phyloP scores from a whole-genome alignment of 2,888 invertebrate species.

The Acleris laterana region DNA sequence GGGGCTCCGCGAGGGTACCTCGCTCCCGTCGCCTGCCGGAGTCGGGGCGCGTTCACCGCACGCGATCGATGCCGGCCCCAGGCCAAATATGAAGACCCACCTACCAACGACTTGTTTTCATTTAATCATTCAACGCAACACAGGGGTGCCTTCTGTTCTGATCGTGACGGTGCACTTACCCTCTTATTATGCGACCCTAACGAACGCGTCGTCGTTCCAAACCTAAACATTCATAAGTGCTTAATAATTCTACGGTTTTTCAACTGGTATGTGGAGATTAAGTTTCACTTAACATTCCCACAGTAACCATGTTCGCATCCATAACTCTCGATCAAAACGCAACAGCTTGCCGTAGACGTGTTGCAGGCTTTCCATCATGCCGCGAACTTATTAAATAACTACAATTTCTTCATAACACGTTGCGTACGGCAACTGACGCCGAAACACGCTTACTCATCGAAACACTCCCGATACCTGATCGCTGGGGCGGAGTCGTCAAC shows the following conservation, averaged over 20 bases:
- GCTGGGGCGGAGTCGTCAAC: constrained; percentile 55
- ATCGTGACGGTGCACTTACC: constrained; percentile 52
- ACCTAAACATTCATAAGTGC: constrained; percentile 31
- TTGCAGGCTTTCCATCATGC: constrained; percentile 63
- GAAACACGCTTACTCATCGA: constrained; percentile 59
- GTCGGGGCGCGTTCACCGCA: constrained; percentile 78
- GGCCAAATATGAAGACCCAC: constrained; percentile 66
- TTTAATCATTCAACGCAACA: constrained; percentile 51
- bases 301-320: constrained; percentile 55
- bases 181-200: constrained; percentile 43
- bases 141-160: constrained; percentile 49
- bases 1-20: constrained; percentile 60
- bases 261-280: constrained; percentile 51
- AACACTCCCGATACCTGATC: constrained; percentile 46
- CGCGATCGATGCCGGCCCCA: constrained; percentile 77
- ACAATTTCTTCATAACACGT: constrained; percentile 55
- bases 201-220: constrained; percentile 8
- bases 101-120: constrained; percentile 60
- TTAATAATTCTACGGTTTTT: constrained; percentile 46
- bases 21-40: constrained; percentile 62
- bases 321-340: constrained; percentile 59
- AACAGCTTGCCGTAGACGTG: constrained; percentile 53
- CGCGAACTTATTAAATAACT: constrained; percentile 47
- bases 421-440: constrained; percentile 54
- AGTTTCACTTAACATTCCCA: constrained; percentile 59